Evolutionary conservation across 2,888 invertebrate species (phyloP), one percentile per base, ranked within the genome.

Genomic region (Cataglyphis albicans): DNA sequence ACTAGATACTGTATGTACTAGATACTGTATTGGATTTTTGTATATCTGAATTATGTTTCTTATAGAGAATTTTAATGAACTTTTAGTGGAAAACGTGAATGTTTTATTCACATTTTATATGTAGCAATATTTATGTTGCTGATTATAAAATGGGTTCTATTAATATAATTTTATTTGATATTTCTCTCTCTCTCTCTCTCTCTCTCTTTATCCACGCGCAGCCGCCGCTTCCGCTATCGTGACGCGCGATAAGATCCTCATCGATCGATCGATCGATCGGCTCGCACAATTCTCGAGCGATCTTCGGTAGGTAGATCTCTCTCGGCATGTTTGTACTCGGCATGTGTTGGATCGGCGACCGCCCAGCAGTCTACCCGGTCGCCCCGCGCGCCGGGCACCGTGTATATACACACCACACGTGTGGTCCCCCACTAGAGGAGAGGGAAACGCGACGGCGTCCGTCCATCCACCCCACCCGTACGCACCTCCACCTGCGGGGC

Each of bases 281-380:
- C n/a, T 63, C n/a, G 18, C 41, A 29, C 41, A 32, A 25, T 32
- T 78, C 70, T 32, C 44, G 59, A 72, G 41, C 70, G 57, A 78
- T 78, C 70, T 55, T 76, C 41, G 76, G 76, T 55, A 68, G 68
- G 52, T 55, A 68, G 68, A 32, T n/a, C 55, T 76, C 76, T 75
- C 75, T 74, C 52, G 78, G 70, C 78, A 57, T 78, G 70, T 65
- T 78, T 78, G 57, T 70, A 70, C 70, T 32, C 78, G 21, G 76
- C 48, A 21, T n/a, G 67, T 55, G 67, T 68, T 68, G 70, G 85
- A 87, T 84, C 86, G 84, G 81, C 85, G 90, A 92, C 88, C 93
- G 93, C 93, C 93, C 91, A 92, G 93, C 93, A 93, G 93, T 94
- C 93, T 94, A 92, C 93, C 90, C 91, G 91, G 83, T 87, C 85